Conservation (phyloP, 30 jellyfish, hydroid and myxozoan genomes). For the Aurelia coerulea region DNA sequence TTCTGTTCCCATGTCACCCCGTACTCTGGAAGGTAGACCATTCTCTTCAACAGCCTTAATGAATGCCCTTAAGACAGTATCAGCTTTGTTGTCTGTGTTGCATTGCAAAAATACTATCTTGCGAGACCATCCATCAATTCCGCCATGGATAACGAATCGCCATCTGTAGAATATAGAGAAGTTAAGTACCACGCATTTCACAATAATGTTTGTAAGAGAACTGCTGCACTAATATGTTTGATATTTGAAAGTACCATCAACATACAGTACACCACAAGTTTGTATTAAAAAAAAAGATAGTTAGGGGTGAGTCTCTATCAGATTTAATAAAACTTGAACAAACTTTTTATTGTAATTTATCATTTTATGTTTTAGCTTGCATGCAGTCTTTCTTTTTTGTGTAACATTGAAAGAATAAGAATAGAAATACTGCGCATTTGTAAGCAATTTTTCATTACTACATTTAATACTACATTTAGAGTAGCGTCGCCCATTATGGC, state of each 20-base stretch:
- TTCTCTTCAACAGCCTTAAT: constrained; percentile 4
- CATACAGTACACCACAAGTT: background rate
- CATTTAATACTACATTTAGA: too few relatives aligned
- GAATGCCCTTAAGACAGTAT: constrained; percentile 1
- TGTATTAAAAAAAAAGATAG: background rate
- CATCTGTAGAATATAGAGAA: background rate
- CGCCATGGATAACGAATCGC: constrained; percentile 15
- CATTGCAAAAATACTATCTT: constrained; percentile 2
- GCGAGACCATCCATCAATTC: constrained; percentile 17
- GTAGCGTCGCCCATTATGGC: too few relatives aligned
- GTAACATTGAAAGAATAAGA: too few relatives aligned
- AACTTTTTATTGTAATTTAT: too few relatives aligned
- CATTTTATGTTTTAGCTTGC: too few relatives aligned
- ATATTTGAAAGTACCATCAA: background rate
- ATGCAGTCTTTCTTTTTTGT: too few relatives aligned
- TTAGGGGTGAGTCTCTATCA: too few relatives aligned
- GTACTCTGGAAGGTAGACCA: constrained; percentile 46
- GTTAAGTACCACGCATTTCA: too few relatives aligned
- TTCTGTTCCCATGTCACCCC: constrained; percentile 52
- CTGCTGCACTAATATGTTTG: background rate
- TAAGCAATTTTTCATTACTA: too few relatives aligned
- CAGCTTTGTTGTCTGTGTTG: constrained; percentile 21
- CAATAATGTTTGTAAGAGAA: background rate
- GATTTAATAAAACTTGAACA: too few relatives aligned
- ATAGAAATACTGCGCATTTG: too few relatives aligned